phyloP scores from a whole-genome alignment of 2,888 invertebrate genomes.

The Frankliniella intonsa region DNA sequence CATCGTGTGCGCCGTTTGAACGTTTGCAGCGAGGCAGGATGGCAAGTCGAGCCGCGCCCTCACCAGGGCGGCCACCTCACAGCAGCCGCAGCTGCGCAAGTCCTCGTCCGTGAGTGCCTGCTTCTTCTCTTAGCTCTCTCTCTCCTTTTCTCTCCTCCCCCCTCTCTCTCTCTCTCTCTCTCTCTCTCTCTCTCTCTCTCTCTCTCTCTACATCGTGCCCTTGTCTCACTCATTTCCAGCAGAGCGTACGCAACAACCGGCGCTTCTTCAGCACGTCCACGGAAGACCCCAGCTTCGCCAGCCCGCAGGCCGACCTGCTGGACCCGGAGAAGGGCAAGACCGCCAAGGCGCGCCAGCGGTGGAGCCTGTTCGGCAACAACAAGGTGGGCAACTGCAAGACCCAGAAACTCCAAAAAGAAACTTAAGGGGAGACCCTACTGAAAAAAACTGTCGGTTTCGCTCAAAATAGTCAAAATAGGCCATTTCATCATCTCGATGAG shows the following conservation, averaged over 20 bases:
- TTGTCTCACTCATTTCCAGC: conserved; percentile 40
- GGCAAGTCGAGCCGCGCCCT: conserved; percentile 42
- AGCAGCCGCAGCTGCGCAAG: conserved; percentile 44
- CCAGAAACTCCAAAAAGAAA: no score
- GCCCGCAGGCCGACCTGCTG: conserved; percentile 41
- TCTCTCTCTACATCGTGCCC: no score
- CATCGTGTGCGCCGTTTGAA: no score
- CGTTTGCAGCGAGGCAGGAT: conserved; percentile 44
- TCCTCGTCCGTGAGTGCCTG: conserved; percentile 47
- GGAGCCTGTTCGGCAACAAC: conserved; percentile 65
- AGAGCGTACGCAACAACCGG: conserved; percentile 47
- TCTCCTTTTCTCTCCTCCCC: no score
- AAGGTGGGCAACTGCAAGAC: conserved; percentile 45
- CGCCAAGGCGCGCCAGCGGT: conserved; percentile 56
- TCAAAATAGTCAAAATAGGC: no score
- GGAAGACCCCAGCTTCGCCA: conserved; percentile 49
- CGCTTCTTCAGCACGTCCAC: conserved; percentile 52
- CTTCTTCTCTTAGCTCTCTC: conserved; percentile 31
- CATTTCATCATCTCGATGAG: no score
- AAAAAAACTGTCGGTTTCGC: no score
- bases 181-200: no score
- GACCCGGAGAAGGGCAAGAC: conserved; percentile 45
- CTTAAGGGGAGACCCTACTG: no score
- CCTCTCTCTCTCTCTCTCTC: no score
- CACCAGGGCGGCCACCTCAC: conserved; percentile 42